A percentile compares a stretch with the other conserved stretches of the same genome.
phyloP scores from a whole-genome alignment of 1,140 invertebrate species.

The Hyles euphorbiae region DNA sequence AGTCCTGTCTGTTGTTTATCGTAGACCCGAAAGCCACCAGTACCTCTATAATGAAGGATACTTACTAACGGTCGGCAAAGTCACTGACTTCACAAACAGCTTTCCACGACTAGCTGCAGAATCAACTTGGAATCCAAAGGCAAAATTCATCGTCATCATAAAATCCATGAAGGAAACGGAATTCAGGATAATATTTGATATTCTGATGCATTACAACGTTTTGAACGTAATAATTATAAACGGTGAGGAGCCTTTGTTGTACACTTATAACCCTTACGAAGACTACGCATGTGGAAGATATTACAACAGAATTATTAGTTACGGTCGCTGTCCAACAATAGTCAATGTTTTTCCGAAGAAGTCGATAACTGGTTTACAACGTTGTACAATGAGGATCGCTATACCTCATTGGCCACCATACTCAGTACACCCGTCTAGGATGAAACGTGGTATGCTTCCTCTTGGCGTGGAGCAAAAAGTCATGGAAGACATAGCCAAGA shows the following conservation, averaged over 20 bases:
- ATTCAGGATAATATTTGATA: conserved; percentile 31
- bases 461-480: not conserved
- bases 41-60: conserved; percentile 8
- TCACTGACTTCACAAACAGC: not conserved
- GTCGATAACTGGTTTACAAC: conserved; percentile 18
- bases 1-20: not conserved
- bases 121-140: conserved; percentile 27
- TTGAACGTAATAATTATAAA: conserved; percentile 15
- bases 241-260: conserved; percentile 14
- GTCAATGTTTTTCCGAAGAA: conserved; percentile 30
- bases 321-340: conserved; percentile 7
- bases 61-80: conserved; percentile 6
- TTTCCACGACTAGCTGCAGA: conserved; percentile 7
- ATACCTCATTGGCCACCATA: conserved; percentile 21
- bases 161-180: conserved; percentile 7
- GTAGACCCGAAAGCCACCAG: not conserved
- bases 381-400: conserved; percentile 34
- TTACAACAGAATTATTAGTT: conserved; percentile 10
- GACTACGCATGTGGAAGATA: conserved; percentile 21
- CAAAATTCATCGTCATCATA: conserved; percentile 28
- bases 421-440: too few species aligned
- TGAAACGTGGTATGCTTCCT: too few species aligned
- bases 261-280: conserved; percentile 23
- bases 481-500: conserved; percentile 27
- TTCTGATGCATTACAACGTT: conserved; percentile 10